phyloP scores from a whole-genome alignment of 2,113 vertebrate genomes.

The Sceloporus undulatus region DNA sequence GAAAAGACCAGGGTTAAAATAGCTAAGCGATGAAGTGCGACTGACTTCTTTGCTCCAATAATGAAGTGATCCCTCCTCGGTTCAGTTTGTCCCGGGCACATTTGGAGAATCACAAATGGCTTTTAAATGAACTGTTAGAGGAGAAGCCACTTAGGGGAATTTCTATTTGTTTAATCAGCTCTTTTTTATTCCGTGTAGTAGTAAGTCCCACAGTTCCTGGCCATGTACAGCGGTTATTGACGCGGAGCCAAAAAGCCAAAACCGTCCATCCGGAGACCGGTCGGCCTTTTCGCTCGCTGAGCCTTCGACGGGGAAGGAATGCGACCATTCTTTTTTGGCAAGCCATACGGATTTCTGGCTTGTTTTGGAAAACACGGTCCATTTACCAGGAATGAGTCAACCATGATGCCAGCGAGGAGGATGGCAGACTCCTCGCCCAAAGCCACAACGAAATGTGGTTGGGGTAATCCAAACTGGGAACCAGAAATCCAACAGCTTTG shows the following conservation, averaged over 20 bases:
- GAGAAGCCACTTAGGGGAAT: slow-evolving; percentile 75
- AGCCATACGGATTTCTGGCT: slow-evolving; percentile 48
- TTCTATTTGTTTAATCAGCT: slow-evolving; percentile 73
- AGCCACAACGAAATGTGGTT: not conserved
- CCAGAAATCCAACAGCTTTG: not conserved
- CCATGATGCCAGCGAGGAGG: not conserved
- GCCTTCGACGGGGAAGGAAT: not conserved
- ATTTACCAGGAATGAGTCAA: not conserved
- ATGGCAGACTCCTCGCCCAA: not conserved
- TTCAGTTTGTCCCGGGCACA: slow-evolving; percentile 74
- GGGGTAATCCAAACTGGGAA: not conserved
- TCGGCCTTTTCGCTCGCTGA: slow-evolving; percentile 57
- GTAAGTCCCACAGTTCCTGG: slow-evolving; percentile 54
- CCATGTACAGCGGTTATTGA: slow-evolving; percentile 55
- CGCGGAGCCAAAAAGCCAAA: slow-evolving; percentile 54
- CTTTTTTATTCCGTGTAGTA: slow-evolving; percentile 10
- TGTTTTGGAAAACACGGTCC: not conserved
- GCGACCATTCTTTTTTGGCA: slow-evolving; percentile 1
- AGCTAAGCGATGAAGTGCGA: slow-evolving; percentile 68
- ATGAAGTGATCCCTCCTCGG: slow-evolving; percentile 72
- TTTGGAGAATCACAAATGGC: slow-evolving; percentile 81
- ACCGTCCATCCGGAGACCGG: slow-evolving; percentile 70
- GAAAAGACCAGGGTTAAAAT: slow-evolving; percentile 26
- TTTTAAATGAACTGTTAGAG: slow-evolving; percentile 84
- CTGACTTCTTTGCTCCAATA: slow-evolving; percentile 78